Evolutionary conservation across 2,888 invertebrate species (phyloP).

Genomic region (Limnephilus marmoratus): DNA sequence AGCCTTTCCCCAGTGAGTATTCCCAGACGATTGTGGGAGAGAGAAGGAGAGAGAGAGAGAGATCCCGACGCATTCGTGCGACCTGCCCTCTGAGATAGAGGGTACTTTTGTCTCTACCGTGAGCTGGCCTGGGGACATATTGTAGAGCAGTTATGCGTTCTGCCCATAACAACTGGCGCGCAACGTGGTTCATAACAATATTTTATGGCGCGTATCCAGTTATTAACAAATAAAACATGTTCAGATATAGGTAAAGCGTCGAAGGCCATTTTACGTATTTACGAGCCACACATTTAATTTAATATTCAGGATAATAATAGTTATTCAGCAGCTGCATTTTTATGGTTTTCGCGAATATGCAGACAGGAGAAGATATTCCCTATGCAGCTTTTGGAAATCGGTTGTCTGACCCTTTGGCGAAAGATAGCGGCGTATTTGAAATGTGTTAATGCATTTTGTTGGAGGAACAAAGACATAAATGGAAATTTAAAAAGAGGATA

Average conservation of each 20-base stretch:
- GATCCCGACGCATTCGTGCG: no score
- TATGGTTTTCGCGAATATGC: background rate
- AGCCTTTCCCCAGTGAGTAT: no score
- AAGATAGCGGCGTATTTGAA: background rate
- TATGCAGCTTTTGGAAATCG: background rate
- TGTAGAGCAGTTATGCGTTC: no score
- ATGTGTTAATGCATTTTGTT: background rate
- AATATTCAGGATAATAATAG: background rate
- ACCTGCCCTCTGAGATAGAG: no score
- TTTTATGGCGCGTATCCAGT: no score
- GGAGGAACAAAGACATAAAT: background rate
- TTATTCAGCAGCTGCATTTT: background rate
- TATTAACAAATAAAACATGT: background rate
- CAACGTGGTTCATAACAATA: no score
- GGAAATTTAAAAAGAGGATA: background rate
- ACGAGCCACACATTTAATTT: background rate
- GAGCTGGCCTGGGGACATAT: no score
- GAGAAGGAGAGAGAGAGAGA: no score
- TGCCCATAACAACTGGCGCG: no score
- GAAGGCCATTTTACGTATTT: background rate
- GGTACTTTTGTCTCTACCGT: no score
- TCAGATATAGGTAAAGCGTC: background rate
- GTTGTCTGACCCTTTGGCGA: background rate
- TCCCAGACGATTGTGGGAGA: no score
- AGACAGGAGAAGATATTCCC: background rate